A percentile compares a stretch with the other conserved stretches of the same genome.
Conservation (phyloP, 2,797 vertebrate genomes). For the Hephaestus fuliginosus region DNA sequence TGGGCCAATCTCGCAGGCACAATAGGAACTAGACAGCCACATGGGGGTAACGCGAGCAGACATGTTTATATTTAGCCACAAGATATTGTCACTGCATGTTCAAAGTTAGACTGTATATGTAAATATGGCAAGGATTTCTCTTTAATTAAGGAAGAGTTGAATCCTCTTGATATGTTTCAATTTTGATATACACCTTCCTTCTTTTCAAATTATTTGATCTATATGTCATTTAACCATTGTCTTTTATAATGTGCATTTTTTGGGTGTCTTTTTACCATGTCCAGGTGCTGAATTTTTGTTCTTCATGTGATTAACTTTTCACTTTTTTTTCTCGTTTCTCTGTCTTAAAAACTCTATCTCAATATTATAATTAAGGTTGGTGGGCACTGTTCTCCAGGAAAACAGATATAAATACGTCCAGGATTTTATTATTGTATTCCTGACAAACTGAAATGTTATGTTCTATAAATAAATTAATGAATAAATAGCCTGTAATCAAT, state of each 20-base stretch:
- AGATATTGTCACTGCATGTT: conserved; percentile 19
- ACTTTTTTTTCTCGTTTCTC: no score
- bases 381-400: background rate
- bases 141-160: background rate
- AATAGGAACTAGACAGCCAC: conserved; percentile 49
- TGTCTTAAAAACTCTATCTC: background rate
- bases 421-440: background rate
- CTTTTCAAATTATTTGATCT: no score
- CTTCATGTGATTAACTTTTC: background rate
- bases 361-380: no score
- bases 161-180: background rate
- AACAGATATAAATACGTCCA: background rate
- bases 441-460: background rate
- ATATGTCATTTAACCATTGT: background rate
- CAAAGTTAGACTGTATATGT: conserved; percentile 7
- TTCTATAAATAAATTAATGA: background rate
- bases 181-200: background rate
- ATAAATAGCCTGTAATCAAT: background rate
- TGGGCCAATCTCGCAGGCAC: conserved; percentile 54
- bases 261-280: background rate
- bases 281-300: background rate
- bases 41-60: conserved; percentile 26
- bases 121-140: background rate
- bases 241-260: background rate
- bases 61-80: conserved; percentile 48